Evolutionary conservation across 37 sponge, comb jelly and placozoan species (phyloP), one percentile per base, ranked within the genome.

Genomic region (Hexactinellida sp.): DNA sequence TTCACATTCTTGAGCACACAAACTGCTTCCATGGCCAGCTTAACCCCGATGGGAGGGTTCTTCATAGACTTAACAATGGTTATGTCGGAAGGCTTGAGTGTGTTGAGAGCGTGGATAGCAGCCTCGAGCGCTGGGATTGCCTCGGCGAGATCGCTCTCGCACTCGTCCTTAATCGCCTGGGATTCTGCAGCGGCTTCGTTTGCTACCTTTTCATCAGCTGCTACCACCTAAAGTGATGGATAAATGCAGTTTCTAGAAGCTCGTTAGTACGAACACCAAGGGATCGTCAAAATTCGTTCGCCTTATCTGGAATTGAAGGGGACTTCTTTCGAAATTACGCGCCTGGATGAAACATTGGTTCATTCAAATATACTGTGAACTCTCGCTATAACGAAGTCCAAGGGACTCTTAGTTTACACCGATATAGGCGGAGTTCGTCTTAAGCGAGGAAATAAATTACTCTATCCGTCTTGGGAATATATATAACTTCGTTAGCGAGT

Each of bases 121-220:
- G 93, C 89, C 90, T 95, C 93, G 41, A 99, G 91, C 16, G 99
- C 99, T 54, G 99, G 99, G 23, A 99, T 87, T 19, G 99, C 99
- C 84, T 94, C 96, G 39, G 93, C 94, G 30, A 99, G 91, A 85
- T 99, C 96, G 83, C 89, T 82, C 85, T 99, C 96, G 91, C 99
- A 99, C 84, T 99, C 99, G 54, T 95, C 93, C 82, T 95, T 94
- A 87, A 99, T 99, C 36, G 89, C 96, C 83, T 99, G 84, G 30
- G 94, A 85, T 38, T 85, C 91, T 37, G 94, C 96, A 7, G 99
- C 99, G 32, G 99, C 96, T 41, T 91, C 89, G 71, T 99, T 93
- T 51, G 99, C 96, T 23, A 95, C 96, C 34, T 90, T 92, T 82
- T 99, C 99, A 87, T 99, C 99, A 24, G 94, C 96, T 19, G 95